Conservation (phyloP, 2,888 invertebrate species). For the Rugalucina vietnamica region DNA sequence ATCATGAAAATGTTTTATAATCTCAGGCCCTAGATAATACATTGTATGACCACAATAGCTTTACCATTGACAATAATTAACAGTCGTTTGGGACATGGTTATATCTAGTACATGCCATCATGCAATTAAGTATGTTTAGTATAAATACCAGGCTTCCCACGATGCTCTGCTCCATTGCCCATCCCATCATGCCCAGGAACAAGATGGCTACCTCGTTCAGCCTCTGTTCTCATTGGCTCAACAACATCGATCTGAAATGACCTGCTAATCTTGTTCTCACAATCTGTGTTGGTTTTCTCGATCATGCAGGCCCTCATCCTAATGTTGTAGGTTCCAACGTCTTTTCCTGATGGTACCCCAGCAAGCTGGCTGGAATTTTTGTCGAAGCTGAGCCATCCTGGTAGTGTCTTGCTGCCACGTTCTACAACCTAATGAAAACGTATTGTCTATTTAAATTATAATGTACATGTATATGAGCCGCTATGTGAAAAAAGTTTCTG, state of each 20-base stretch:
- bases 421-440: slow-evolving; percentile 50
- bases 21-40: too few species aligned
- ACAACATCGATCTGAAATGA: slow-evolving; percentile 54
- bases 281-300: slow-evolving; percentile 32
- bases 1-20: too few species aligned
- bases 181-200: slow-evolving; percentile 46
- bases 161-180: slow-evolving; percentile 19
- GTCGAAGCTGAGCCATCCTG: slow-evolving; percentile 55
- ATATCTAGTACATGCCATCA: too few species aligned
- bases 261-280: slow-evolving; percentile 51
- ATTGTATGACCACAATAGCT: too few species aligned
- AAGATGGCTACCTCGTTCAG: slow-evolving; percentile 53
- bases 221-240: slow-evolving; percentile 48
- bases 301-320: slow-evolving; percentile 48
- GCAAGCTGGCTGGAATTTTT: slow-evolving; percentile 37
- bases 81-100: too few species aligned
- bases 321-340: slow-evolving; percentile 47
- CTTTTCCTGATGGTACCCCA: slow-evolving; percentile 43
- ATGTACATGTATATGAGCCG: too few species aligned
- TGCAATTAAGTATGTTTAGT: too few species aligned
- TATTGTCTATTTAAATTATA: too few species aligned
- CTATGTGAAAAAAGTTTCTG: too few species aligned
- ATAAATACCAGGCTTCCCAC: slow-evolving; percentile 39
- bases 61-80: too few species aligned
- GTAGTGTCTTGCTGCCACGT: slow-evolving; percentile 44